Percentiles rank a stretch among this genome's conserved stretches.
These are phyloP conservation scores for Halcyon senegalensis DNA, from an alignment of 2,113 vertebrate species.

Conservation along the genomic window DNA sequence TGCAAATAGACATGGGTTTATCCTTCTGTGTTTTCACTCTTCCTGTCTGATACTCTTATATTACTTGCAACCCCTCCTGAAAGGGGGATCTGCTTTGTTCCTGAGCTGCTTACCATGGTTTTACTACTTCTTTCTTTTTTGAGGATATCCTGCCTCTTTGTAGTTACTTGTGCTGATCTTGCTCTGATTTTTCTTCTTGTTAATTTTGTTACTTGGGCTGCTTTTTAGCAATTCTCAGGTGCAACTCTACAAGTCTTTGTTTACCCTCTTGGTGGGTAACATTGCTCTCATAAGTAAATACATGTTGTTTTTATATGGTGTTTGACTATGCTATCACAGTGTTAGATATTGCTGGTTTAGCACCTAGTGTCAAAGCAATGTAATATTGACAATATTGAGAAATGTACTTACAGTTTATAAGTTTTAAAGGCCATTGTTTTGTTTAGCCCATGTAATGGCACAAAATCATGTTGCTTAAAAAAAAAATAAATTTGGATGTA, in stretches of 20 bases:
- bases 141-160: not conserved
- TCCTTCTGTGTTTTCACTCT: not conserved
- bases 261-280: not conserved
- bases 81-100: not conserved
- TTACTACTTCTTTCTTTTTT: not conserved
- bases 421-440: not conserved
- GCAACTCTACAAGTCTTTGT: not conserved
- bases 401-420: not conserved
- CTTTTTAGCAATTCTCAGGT: not conserved
- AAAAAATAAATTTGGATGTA: not conserved
- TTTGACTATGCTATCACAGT: not conserved
- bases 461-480: not conserved
- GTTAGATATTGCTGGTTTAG: not conserved
- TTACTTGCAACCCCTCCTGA: not conserved
- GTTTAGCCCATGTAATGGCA: not conserved
- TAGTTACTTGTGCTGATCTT: not conserved
- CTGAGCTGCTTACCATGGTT: not conserved
- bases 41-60: not conserved
- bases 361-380: not conserved
- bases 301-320: accelerated
- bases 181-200: not conserved
- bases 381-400: not conserved
- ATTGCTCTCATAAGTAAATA: not conserved
- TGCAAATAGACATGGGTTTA: not conserved
- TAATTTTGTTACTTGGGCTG: not conserved